These are phyloP conservation scores for Theretra japonica DNA, from an alignment of 2,888 invertebrate species.

Conservation along the genomic window DNA sequence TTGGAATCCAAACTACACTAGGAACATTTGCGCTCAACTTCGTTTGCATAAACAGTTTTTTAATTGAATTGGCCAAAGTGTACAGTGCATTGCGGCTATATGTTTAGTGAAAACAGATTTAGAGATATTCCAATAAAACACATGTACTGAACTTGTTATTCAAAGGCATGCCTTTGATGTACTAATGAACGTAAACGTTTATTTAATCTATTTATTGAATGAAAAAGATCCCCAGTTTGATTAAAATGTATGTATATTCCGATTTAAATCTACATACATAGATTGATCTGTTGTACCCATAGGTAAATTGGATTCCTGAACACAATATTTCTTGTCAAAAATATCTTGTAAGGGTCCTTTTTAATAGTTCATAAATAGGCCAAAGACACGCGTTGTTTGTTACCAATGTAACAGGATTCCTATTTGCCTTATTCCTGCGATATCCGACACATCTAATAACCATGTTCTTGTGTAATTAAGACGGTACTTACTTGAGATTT, in stretches of 20 bases:
- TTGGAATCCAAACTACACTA: neutral
- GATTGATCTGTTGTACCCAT: too few relatives aligned
- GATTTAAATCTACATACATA: too few relatives aligned
- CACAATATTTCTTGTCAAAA: neutral
- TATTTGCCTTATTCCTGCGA: neutral
- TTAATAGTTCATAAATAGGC: neutral
- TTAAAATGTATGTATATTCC: too few relatives aligned
- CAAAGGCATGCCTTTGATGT: neutral
- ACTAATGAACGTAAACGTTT: neutral
- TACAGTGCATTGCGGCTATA: neutral
- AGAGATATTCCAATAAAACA: neutral
- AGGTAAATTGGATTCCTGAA: neutral
- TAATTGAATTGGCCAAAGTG: neutral
- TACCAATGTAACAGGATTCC: neutral
- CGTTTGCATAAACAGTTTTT: conserved; percentile 2
- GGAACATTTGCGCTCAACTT: neutral
- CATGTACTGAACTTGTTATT: neutral
- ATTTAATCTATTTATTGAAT: neutral
- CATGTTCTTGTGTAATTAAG: conserved; percentile 1
- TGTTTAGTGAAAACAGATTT: neutral
- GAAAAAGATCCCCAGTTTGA: neutral
- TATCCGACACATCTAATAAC: neutral
- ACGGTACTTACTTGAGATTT: conserved; percentile 70
- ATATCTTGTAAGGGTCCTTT: neutral
- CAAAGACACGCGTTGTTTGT: neutral